Evolutionary conservation across 2,113 vertebrate genomes (phyloP), one percentile per base, ranked within the genome.

Genomic region (Phrynosoma blainvillii): DNA sequence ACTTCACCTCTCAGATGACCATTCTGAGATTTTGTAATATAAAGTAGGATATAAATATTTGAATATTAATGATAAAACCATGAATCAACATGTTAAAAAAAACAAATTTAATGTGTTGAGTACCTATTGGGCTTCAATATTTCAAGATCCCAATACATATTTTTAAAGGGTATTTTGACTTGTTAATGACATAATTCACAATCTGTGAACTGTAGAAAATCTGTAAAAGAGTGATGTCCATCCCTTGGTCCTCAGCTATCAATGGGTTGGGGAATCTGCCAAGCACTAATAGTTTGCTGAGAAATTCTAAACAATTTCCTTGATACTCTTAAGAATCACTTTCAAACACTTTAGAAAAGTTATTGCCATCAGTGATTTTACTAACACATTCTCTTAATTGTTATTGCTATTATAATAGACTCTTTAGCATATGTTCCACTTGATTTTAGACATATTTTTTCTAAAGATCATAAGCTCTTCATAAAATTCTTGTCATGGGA

Each of bases 391-490:
- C 18, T 47, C 47, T 62, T 62, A 62, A 62, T 62, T 62, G 59
- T 62, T 79, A 59, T 79, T n/a, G 79, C 27, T 79, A 42, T 74
- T 36, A 83, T 91, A 82, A 42, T 82, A 66, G 13, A 62, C 91
- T 62, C 71, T 92, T 90, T 92, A 84, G 59, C 23, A 92, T 84
- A 82, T 76, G 62, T 84, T 92, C 88, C 27, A 82, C 88, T 40
- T 59, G 6, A 21, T 73, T 90, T 92, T 89, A 89, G 6, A 74
- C 30, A n/a, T 23, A 62, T 86, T 83, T 74, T 74, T 91, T 84
- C 88, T 78, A 86, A 86, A 40, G 77, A 32, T 84, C 91, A 89
- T 86, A 70, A 87, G 82, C 89, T 42, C 23, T 84, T 90, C 76
- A 56, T 4, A 84, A 88, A 79, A 81, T 32, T 71, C 30, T 88